Conservation (phyloP, 2,888 invertebrate species). For the Psococerastis gibbosa region DNA sequence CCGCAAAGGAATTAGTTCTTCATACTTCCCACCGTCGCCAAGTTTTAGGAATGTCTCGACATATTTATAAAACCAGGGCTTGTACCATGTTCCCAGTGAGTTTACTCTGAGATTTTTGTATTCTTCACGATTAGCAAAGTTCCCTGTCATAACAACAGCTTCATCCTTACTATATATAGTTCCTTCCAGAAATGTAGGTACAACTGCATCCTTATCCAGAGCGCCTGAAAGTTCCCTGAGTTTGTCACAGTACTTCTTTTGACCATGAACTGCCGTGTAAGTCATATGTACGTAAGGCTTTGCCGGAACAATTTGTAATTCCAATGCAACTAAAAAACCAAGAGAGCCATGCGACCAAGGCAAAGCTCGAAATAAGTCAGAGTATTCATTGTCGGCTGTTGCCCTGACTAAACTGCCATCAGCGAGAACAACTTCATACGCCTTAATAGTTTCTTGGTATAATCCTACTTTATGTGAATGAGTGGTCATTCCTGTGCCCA, state of each 20-base stretch:
- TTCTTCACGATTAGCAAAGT: constrained; percentile 38
- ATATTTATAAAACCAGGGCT: constrained; percentile 54
- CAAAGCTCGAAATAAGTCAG: constrained; percentile 37
- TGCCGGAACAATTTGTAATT: constrained; percentile 38
- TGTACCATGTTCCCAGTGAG: constrained; percentile 40
- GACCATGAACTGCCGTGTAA: constrained; percentile 40
- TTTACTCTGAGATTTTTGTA: constrained; percentile 31
- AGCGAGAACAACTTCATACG: constrained; percentile 43
- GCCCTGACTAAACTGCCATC: constrained; percentile 40
- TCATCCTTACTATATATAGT: constrained; percentile 41
- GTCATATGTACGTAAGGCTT: constrained; percentile 44
- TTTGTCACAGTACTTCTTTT: constrained; percentile 40
- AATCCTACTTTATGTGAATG: constrained; percentile 50
- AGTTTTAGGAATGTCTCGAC: constrained; percentile 35
- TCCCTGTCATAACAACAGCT: constrained; percentile 45
- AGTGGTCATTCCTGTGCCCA: constrained; percentile 55
- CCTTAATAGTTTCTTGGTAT: constrained; percentile 43
- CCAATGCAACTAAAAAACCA: constrained; percentile 42
- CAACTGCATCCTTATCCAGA: constrained; percentile 27
- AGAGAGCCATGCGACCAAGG: constrained; percentile 50
- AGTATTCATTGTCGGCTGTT: constrained; percentile 33
- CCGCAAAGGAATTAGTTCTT: constrained; percentile 39
- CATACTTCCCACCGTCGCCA: constrained; percentile 29
- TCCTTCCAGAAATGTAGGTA: constrained; percentile 44
- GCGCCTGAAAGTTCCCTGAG: constrained; percentile 40